Conservation (phyloP, 2,888 invertebrate species). For the Reticulitermes lucifugus region DNA sequence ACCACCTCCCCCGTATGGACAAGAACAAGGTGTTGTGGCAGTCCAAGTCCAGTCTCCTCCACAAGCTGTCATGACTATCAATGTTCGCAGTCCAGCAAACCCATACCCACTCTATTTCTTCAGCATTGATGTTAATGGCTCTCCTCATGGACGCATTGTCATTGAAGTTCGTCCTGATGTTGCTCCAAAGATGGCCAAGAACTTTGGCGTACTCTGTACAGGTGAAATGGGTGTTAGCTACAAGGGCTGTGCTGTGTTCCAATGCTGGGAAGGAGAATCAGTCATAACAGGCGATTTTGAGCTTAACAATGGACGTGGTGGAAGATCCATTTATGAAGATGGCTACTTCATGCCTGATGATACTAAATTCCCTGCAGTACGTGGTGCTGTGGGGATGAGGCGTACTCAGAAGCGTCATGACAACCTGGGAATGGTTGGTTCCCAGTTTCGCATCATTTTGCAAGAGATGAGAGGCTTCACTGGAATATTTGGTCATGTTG, state of each 20-base stretch:
- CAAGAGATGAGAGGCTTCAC: slow-evolving; percentile 87
- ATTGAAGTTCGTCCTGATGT: slow-evolving; percentile 83
- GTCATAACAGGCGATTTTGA: slow-evolving; percentile 84
- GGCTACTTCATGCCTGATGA: slow-evolving; percentile 85
- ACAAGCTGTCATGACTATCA: slow-evolving; percentile 61
- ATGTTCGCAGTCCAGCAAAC: slow-evolving; percentile 66
- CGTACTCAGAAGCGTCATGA: slow-evolving; percentile 84
- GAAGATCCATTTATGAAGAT: slow-evolving; percentile 80
- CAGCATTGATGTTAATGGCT: slow-evolving; percentile 79
- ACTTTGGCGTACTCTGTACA: slow-evolving; percentile 78
- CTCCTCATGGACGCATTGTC: slow-evolving; percentile 77
- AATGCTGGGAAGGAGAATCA: slow-evolving; percentile 86
- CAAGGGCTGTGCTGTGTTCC: slow-evolving; percentile 83
- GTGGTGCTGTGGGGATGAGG: slow-evolving; percentile 86
- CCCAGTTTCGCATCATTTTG: slow-evolving; percentile 84
- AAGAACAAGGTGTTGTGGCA: slow-evolving; percentile 48
- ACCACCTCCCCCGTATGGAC: slow-evolving; percentile 48
- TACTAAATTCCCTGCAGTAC: slow-evolving; percentile 78
- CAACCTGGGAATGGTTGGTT: slow-evolving; percentile 84
- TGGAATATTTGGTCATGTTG: slow-evolving; percentile 83
- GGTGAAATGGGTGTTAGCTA: slow-evolving; percentile 82
- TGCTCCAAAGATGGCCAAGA: slow-evolving; percentile 85
- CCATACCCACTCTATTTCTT: slow-evolving; percentile 80
- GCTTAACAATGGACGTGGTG: slow-evolving; percentile 83
- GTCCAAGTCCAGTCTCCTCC: slow-evolving; percentile 64